Percentiles rank a stretch among this genome's conserved stretches.
Conservation (phyloP, 2,888 invertebrate genomes). For the Drosophila silvestris region DNA sequence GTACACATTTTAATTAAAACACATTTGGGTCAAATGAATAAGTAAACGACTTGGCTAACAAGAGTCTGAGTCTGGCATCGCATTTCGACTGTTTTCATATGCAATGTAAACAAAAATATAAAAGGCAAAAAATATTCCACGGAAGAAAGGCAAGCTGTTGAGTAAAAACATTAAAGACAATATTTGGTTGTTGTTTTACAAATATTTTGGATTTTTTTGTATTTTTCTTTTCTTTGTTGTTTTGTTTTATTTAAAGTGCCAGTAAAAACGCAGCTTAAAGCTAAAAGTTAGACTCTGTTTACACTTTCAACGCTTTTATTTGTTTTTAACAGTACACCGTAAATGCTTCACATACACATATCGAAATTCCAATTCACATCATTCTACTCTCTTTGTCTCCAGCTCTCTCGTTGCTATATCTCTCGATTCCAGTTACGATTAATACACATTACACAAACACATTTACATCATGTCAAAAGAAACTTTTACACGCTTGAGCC, state of each 20-base stretch:
- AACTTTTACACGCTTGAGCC: conserved; percentile 51
- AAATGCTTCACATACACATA: conserved; percentile 60
- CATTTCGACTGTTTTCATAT: conserved; percentile 14
- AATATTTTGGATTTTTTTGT: conserved; percentile 64
- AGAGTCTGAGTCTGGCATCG: background rate
- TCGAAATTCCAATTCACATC: conserved; percentile 49
- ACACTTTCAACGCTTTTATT: conserved; percentile 75
- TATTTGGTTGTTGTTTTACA: conserved; percentile 55
- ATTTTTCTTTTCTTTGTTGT: conserved; percentile 28
- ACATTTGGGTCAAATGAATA: conserved; percentile 19
- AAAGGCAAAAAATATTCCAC: background rate
- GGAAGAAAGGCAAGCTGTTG: background rate
- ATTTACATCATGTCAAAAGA: conserved; percentile 31
- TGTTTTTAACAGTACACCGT: conserved; percentile 74
- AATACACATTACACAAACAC: conserved; percentile 66
- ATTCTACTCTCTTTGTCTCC: conserved; percentile 16
- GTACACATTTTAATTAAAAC: conserved; percentile 31
- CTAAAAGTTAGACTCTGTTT: conserved; percentile 81
- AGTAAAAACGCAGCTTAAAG: conserved; percentile 83
- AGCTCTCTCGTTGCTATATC: conserved; percentile 20
- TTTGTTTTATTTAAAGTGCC: conserved; percentile 79
- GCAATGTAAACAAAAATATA: conserved; percentile 2
- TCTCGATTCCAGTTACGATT: conserved; percentile 46
- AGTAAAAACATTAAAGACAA: conserved; percentile 12
- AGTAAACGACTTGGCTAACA: background rate